Evolutionary conservation across 2,888 invertebrate species (phyloP), one percentile per base, ranked within the genome.

Genomic region (Himalopsyche tibetana): DNA sequence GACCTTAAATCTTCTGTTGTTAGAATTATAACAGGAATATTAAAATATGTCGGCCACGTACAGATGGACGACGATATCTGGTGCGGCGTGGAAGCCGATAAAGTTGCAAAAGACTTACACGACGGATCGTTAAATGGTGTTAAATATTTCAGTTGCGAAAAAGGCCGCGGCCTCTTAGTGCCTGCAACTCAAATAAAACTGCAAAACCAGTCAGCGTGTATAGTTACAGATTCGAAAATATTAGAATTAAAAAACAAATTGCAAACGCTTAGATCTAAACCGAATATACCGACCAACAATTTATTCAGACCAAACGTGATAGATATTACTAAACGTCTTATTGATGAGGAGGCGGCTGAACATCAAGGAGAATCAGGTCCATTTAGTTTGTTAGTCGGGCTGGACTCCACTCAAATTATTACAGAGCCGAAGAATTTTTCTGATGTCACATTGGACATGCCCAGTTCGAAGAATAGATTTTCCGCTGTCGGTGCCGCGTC

Each of bases 31-130:
- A 91, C 90, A 85, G 95, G 95, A 2, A 92, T 92, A 19, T 91
- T 95, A 55, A 91, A 93, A 11, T 95, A 92, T 90, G 92, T 94
- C 88, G 95, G 96, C 5, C 90, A 91, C 55, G 93, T 94, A 9
- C 90, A 91, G 86, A 92, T 92, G 88, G 92, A 94, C 81, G 91
- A 92, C 15, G 94, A 94, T 4, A 87, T 93, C 36, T 96, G 95
- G 94, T 95, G 95, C 90, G 95, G 95, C 11, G 92, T 95, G 80
- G 95, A 95, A 90, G 91, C 95, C 84, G 91, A 92, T 85, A 92
- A 92, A 80, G 91, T 93, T 6, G 92, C 92, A 87, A 95, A 95
- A 36, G 94, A 94, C 89, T 86, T 83, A 55, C 94, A 95, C 91
- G 94, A 95, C 91, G 95, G 95, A 79, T 91, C 92, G 74, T 94